phyloP scores from a whole-genome alignment of 2,113 vertebrate genomes.

The Pseudois nayaur region DNA sequence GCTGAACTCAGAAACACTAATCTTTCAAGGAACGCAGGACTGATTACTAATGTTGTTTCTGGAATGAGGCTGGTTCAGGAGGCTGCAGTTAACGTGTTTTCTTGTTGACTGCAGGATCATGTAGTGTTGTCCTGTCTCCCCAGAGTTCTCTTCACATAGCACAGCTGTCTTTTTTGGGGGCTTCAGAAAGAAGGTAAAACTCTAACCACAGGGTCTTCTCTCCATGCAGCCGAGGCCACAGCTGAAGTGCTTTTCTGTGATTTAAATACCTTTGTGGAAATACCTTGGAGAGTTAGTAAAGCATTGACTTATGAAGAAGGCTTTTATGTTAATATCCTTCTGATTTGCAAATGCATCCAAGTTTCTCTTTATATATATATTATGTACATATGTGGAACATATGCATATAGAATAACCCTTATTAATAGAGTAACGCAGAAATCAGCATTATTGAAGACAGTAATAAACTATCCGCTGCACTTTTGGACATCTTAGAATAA shows the following conservation, averaged over 20 bases:
- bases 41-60: background rate
- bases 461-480: background rate
- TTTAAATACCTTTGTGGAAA: background rate
- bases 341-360: background rate
- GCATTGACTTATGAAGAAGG: background rate
- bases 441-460: background rate
- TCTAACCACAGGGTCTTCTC: background rate
- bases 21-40: background rate
- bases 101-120: background rate
- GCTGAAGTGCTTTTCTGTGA: background rate
- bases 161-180: background rate
- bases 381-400: background rate
- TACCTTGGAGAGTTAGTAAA: background rate
- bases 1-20: background rate
- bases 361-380: background rate
- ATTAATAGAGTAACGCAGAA: background rate
- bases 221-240: background rate
- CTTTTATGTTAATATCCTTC: background rate
- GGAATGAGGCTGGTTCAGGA: background rate
- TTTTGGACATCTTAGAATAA: conserved; percentile 1
- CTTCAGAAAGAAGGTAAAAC: background rate
- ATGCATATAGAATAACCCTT: background rate
- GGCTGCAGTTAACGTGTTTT: background rate
- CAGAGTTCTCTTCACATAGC: background rate
- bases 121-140: background rate